phyloP scores from a whole-genome alignment of 2,113 vertebrate genomes.

The Cebus imitator region DNA sequence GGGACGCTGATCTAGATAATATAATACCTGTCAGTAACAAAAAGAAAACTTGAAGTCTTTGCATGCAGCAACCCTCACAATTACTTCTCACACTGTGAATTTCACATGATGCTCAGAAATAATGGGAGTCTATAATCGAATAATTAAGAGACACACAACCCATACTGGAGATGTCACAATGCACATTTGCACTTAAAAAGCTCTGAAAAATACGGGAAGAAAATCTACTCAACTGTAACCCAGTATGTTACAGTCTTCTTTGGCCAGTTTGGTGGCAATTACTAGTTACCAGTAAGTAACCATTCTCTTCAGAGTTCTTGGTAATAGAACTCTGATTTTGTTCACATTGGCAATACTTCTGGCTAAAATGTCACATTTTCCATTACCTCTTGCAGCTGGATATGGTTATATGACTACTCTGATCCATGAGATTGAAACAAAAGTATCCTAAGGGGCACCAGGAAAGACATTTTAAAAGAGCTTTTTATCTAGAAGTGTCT shows the following conservation, averaged over 20 bases:
- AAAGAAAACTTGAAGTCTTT: no score
- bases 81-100: neutral
- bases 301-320: neutral
- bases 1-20: neutral
- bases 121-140: neutral
- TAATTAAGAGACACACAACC: neutral
- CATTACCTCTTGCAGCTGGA: neutral
- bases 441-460: neutral
- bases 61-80: no score
- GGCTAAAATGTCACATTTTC: neutral
- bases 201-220: neutral
- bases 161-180: neutral
- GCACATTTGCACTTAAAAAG: neutral
- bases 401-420: neutral
- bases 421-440: neutral
- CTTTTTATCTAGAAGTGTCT: neutral
- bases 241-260: fast-evolving
- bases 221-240: neutral
- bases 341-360: neutral
- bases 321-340: neutral
- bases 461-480: neutral
- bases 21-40: fast-evolving
- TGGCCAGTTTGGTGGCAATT: fast-evolving
- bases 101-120: neutral
- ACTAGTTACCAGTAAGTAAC: neutral